Percentiles rank a stretch among this genome's conserved stretches.
These are phyloP conservation scores for Frankliniella intonsa DNA, from an alignment of 2,888 invertebrate genomes.

Conservation along the genomic window DNA sequence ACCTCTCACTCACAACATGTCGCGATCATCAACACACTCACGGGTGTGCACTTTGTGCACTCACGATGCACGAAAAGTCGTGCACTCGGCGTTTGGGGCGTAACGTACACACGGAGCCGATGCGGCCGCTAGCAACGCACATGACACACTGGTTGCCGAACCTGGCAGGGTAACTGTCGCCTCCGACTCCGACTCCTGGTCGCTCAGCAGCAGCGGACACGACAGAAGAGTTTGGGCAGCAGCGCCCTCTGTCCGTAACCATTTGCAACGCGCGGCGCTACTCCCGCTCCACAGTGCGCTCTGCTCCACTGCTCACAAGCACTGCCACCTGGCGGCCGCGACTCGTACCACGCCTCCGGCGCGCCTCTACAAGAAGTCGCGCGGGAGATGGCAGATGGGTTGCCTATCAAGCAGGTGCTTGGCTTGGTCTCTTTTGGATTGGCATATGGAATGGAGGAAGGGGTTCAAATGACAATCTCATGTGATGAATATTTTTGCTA, in stretches of 20 bases:
- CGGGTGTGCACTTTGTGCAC: neutral
- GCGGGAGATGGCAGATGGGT: no score
- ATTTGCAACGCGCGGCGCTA: neutral
- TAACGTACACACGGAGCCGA: constrained; percentile 12
- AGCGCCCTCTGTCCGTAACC: neutral
- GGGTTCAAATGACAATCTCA: no score
- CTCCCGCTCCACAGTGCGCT: no score
- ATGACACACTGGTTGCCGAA: constrained; percentile 26
- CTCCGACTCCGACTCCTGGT: neutral
- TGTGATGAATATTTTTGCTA: no score
- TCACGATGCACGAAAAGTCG: constrained; percentile 9
- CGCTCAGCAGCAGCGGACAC: neutral
- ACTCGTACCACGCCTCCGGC: no score
- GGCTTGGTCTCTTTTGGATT: no score
- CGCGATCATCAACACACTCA: neutral
- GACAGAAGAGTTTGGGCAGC: neutral
- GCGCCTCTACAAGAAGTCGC: no score
- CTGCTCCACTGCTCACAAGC: no score
- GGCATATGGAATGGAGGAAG: no score
- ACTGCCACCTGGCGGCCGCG: no score
- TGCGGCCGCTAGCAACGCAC: constrained; percentile 16
- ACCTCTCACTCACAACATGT: constrained; percentile 15
- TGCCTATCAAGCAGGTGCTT: no score
- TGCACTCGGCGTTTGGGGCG: neutral
- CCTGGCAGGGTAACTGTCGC: constrained; percentile 14